Evolutionary conservation across 2,113 vertebrate species (phyloP).

Genomic region (Vireo altiloquus): DNA sequence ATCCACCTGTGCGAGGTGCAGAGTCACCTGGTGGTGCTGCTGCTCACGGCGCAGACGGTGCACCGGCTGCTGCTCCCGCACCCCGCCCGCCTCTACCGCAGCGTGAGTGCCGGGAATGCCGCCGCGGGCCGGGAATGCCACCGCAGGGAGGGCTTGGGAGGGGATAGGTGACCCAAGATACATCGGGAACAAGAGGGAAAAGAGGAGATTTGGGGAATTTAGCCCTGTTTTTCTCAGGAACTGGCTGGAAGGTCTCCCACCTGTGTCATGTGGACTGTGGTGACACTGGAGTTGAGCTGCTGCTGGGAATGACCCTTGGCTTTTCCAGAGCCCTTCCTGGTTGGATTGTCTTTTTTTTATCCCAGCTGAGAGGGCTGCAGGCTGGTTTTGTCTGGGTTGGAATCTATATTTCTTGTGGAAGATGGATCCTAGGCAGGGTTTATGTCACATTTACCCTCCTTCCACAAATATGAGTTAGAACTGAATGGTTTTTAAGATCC

Average conservation of each 20-base stretch:
- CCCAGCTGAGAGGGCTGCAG: fast-evolving
- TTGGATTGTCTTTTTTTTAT: not conserved
- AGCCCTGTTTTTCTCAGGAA: fast-evolving
- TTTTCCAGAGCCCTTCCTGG: not conserved
- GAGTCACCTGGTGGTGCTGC: conserved; percentile 81
- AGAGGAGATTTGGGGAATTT: fast-evolving
- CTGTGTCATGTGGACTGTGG: fast-evolving
- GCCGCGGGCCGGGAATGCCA: not conserved
- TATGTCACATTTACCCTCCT: fast-evolving
- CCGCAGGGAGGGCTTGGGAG: not conserved
- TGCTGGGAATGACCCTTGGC: not conserved
- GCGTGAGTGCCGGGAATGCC: conserved; percentile 75
- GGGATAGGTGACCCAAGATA: not conserved
- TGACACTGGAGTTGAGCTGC: not conserved
- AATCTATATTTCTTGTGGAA: not conserved
- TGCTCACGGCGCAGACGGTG: conserved; percentile 85
- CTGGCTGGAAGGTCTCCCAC: fast-evolving
- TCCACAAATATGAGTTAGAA: not conserved
- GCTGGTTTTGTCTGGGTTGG: not conserved
- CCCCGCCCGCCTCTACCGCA: conserved; percentile 86
- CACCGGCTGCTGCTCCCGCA: conserved; percentile 89
- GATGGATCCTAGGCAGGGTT: not conserved
- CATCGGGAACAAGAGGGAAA: fast-evolving
- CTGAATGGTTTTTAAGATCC: not conserved
- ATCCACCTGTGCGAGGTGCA: conserved; percentile 86